Base-by-base conservation (phyloP, 1,140 invertebrate species). In the Oryctes rhinoceros region DNA sequence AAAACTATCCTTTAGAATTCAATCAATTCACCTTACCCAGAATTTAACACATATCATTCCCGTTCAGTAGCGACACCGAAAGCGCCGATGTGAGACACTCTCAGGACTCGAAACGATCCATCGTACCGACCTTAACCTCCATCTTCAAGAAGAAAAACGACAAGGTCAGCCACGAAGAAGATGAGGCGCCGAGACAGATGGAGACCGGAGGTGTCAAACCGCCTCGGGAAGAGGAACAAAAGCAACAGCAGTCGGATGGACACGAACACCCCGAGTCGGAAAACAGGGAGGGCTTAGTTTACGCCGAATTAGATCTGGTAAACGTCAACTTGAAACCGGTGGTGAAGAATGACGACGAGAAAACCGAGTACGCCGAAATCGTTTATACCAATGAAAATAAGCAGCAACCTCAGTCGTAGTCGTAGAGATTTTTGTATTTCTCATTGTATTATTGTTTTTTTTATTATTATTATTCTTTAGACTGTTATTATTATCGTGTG, bases 341-440 rank as follows among this genome's bases (percentile, higher is more conserved):
- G 37, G 85, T 87, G 59, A 90, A 87, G 82, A 87, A 82, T 74
- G 86, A 87, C 47, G 87, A 88, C 81, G 89, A 90, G 13, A 91
- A 90, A 82, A 92, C 91, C 7, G 91, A 92, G 83, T 92, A 92
- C 82, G 91, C 91, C n/a, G 91, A 92, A 87, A 91, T 91, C 81
- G 88, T 90, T n/a, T 90, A 91, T 81, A 87, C 85, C 4, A 85
- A 83, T 2, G 79, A 83, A 20, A 82, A 84, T 48, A 67, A 71
- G 35, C 80, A 83, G 71, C 35, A 59, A 59, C 15, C 53, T 59
- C 53, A 59, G 18, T 18, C 53, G 6, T 59, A 53, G 49, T 53
- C 3, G 3, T 5, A 3, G 9, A 44, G 39, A 44, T 44, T 7
- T 44, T 7, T 44, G 39, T 44, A 3, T 59, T 59, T 59, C n/a